Evolutionary conservation across 2,888 invertebrate genomes (phyloP).

Genomic region (Poecilus cupreus): DNA sequence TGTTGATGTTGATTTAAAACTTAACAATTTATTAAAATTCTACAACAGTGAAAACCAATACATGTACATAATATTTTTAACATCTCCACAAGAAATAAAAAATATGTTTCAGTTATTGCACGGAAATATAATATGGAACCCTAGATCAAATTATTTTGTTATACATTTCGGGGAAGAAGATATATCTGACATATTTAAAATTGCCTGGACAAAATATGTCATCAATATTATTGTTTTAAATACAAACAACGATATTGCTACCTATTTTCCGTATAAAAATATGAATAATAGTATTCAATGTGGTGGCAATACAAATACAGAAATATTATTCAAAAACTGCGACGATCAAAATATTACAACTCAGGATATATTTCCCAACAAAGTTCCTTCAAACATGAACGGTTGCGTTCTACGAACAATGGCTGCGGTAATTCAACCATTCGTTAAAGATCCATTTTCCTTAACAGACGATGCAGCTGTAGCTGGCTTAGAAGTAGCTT

Average conservation of each 20-base stretch:
- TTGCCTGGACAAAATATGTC: slow-evolving; percentile 2
- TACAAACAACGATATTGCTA: background rate
- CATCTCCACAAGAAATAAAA: background rate
- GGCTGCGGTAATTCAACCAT: background rate
- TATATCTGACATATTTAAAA: background rate
- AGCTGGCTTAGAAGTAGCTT: background rate
- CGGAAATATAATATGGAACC: background rate
- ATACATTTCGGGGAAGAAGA: slow-evolving; percentile 1
- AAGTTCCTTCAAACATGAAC: background rate
- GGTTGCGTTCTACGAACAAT: background rate
- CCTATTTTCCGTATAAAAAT: background rate
- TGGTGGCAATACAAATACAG: slow-evolving; percentile 4
- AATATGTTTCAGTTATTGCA: background rate
- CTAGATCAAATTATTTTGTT: background rate
- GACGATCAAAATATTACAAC: background rate
- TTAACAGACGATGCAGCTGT: background rate
- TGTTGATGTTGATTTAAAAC: background rate
- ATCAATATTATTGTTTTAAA: slow-evolving; percentile 4
- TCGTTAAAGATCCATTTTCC: background rate
- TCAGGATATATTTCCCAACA: background rate
- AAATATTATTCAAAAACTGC: background rate
- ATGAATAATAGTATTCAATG: background rate
- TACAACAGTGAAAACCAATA: background rate
- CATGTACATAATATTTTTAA: background rate
- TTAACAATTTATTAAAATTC: background rate